A percentile compares a stretch with the other conserved stretches of the same genome.
Conservation (phyloP, 1,140 invertebrate genomes). For the Brachionus manjavacas region DNA sequence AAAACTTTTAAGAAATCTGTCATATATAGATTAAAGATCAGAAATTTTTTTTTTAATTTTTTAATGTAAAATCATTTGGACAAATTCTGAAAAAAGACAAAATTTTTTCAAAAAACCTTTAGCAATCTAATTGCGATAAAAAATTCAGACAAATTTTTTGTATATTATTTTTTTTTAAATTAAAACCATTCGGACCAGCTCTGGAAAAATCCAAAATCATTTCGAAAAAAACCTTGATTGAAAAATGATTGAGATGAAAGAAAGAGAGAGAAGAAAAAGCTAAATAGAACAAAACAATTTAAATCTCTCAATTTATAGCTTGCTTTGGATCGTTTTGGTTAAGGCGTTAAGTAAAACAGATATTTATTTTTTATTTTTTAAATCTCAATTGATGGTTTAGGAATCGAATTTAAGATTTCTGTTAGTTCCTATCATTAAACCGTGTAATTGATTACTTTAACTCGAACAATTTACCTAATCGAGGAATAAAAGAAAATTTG, state of each 20-base stretch:
- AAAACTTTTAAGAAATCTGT: too few species aligned
- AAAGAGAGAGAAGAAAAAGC: neutral
- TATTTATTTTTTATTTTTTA: neutral
- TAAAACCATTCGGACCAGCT: too few species aligned
- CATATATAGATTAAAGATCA: too few species aligned
- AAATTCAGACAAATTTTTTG: too few species aligned
- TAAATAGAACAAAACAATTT: neutral
- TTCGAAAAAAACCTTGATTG: neutral
- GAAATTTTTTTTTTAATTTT: too few species aligned
- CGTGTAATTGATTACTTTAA: neutral
- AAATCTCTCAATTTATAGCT: neutral
- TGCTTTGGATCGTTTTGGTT: neutral
- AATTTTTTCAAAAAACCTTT: too few species aligned
- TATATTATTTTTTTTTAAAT: too few species aligned
- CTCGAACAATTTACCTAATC: slow-evolving; percentile 2
- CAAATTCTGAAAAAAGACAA: too few species aligned
- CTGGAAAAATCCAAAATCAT: too few species aligned
- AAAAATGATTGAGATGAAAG: neutral
- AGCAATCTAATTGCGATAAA: too few species aligned
- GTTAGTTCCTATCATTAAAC: neutral
- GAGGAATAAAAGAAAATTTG: neutral
- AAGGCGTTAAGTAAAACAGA: neutral
- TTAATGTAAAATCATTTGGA: too few species aligned
- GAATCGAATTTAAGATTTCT: neutral
- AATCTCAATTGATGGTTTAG: neutral